Percentiles rank a stretch among this genome's conserved stretches.
These are phyloP conservation scores for Lasioglossum lativentre DNA, from an alignment of 2,888 invertebrate species.

Conservation along the genomic window DNA sequence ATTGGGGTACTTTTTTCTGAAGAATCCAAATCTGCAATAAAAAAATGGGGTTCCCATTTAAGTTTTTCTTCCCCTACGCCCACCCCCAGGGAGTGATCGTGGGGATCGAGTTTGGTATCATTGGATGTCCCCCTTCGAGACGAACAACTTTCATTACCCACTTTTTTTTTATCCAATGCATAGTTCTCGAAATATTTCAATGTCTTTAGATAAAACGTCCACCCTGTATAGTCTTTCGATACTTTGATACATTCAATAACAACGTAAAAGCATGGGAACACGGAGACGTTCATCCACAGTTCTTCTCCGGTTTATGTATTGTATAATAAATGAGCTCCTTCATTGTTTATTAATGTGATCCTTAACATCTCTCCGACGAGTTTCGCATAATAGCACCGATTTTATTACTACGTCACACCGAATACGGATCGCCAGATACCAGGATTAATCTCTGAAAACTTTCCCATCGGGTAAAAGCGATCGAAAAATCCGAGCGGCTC, in stretches of 20 bases:
- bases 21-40: no score
- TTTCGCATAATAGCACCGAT: neutral
- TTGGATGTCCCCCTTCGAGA: no score
- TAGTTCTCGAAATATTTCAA: no score
- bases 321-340: neutral
- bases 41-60: no score
- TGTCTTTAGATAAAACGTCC: no score
- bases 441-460: constrained; percentile 8
- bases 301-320: neutral
- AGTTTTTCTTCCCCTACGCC: no score
- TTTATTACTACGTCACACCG: neutral
- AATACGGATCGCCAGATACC: neutral
- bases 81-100: no score
- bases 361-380: neutral
- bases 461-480: constrained; percentile 4
- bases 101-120: no score
- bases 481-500: neutral
- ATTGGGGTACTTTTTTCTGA: no score
- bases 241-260: neutral
- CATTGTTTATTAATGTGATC: neutral
- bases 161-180: no score
- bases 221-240: neutral
- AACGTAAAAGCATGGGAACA: neutral
- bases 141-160: no score
- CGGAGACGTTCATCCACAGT: neutral